Evolutionary conservation across 2,888 invertebrate species (phyloP), one percentile per base, ranked within the genome.

Genomic region (Brachyptera risi): DNA sequence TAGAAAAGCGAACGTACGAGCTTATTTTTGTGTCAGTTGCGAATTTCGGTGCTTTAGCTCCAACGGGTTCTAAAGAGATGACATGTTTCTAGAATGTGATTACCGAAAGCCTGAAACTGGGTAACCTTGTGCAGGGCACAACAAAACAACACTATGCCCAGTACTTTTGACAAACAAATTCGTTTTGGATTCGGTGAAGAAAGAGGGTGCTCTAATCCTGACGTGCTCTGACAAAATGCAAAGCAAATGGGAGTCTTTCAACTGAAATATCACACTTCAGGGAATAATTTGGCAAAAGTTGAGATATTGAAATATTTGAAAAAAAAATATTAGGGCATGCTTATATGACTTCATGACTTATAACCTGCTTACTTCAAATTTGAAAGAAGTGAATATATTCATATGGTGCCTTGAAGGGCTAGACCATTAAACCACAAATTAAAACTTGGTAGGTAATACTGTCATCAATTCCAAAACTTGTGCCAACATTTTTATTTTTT

Each of bases 41-140:
- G 50, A 81, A 75, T 68, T 79, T 80, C 1, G 82, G 81, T 3
- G 79, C 76, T 7, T 80, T 76, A 66, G 80, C 79, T 51, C 82
- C 81, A 40, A 81, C 79, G 21, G 83, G 82, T 69, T 83, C 83
- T 83, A 69, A 19, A 54, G 21, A 17, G 56, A 42, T 13, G 3
- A 44, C 3, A 44, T 11, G 19, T 3, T 15, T 2, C n/a, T 21
- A 47, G 23, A 47, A 47, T 47, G 21, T 24, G n/a, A 19, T 47
- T 47, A 47, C 47, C 47, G 7, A 21, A 23, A 47, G 21, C 4
- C 47, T 9, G 47, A 24, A 13, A 47, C 47, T 68, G 89, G 89
- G 75, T 83, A 87, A 69, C 86, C 89, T 80, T 90, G 89, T 67
- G 88, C 87, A 74, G 86, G 87, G 74, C 88, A 89, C 72, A 87